Percentiles rank a stretch among this genome's conserved stretches.
phyloP scores from a whole-genome alignment of 2,113 vertebrate genomes.

The Pampusana beccarii region DNA sequence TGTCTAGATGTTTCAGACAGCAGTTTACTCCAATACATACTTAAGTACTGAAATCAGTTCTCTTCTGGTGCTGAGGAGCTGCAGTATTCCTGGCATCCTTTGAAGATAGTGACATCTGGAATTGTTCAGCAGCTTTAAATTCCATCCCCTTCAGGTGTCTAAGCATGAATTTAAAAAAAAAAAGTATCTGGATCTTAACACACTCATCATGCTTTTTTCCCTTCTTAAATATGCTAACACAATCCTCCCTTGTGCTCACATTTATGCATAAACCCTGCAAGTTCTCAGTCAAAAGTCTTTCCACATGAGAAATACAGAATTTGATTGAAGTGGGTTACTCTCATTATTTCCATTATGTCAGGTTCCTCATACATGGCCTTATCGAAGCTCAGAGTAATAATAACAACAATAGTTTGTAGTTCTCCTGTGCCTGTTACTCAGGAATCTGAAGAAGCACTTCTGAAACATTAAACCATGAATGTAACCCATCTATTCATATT shows the following conservation, averaged over 20 bases:
- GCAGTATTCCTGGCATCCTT: neutral
- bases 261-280: neutral
- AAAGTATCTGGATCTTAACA: neutral
- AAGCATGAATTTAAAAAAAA: neutral
- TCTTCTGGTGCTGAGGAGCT: neutral
- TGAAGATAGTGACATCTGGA: neutral
- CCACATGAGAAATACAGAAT: neutral
- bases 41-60: neutral
- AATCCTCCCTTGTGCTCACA: neutral
- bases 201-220: neutral
- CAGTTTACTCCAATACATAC: neutral
- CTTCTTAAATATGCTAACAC: neutral
- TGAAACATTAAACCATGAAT: neutral
- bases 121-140: slow-evolving; percentile 6
- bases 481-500: neutral
- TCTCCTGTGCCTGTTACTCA: neutral
- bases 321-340: neutral
- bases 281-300: neutral
- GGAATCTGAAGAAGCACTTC: neutral
- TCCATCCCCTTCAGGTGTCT: neutral
- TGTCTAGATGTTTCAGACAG: neutral
- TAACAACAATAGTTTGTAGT: neutral
- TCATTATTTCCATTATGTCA: neutral
- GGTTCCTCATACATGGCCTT: neutral
- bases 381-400: neutral